Evolutionary conservation across 2,888 invertebrate genomes (phyloP).

Genomic region (Drepanosiphum platanoidis): DNA sequence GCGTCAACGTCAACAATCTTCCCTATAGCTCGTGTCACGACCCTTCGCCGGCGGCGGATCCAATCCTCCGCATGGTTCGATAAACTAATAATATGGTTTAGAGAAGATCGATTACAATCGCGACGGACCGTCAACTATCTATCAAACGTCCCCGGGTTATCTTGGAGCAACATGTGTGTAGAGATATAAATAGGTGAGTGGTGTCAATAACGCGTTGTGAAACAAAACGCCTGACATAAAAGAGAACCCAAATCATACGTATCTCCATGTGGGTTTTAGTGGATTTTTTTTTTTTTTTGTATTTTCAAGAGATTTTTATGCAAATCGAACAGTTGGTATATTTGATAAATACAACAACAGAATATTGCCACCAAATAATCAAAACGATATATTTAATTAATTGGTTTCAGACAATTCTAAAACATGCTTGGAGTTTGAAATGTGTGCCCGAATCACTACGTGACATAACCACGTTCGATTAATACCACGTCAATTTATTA

Average conservation of each 20-base stretch:
- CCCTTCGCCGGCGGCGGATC: constrained; percentile 26
- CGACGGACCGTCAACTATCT: constrained; percentile 11
- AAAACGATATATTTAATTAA: constrained; percentile 20
- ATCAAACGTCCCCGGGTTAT: constrained; percentile 3
- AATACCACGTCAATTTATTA: constrained; percentile 29
- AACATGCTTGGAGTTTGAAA: constrained; percentile 8
- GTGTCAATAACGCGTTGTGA: background rate
- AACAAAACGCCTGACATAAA: background rate
- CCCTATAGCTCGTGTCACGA: constrained; percentile 17
- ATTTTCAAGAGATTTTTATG: background rate
- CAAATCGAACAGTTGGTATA: background rate
- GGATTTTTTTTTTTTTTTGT: background rate
- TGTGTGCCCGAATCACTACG: constrained; percentile 44
- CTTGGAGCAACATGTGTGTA: constrained; percentile 14
- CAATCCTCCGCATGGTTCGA: background rate
- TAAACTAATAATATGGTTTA: background rate
- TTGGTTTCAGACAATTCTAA: constrained; percentile 6
- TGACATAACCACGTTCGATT: constrained; percentile 53
- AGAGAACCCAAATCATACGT: background rate
- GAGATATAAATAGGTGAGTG: background rate
- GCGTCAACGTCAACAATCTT: constrained; percentile 36
- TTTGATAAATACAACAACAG: background rate
- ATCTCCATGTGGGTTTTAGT: background rate
- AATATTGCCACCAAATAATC: constrained; percentile 5
- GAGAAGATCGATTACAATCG: constrained; percentile 46